phyloP scores from a whole-genome alignment of 2,113 vertebrate species.

The Microtus montanus region DNA sequence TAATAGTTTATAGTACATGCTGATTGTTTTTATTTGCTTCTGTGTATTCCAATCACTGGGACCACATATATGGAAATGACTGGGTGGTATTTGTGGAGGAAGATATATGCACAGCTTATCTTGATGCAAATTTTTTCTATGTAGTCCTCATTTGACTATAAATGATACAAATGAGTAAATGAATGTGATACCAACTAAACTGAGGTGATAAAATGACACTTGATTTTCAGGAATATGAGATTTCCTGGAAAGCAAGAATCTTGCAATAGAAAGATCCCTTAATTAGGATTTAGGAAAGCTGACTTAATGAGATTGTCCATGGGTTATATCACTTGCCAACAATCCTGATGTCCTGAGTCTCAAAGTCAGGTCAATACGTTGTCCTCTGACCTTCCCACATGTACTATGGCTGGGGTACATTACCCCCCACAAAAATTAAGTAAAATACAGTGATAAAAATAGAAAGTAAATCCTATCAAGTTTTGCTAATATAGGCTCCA shows the following conservation, averaged over 20 bases:
- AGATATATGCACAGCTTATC: neutral
- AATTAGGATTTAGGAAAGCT: neutral
- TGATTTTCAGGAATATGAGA: neutral
- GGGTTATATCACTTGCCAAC: neutral
- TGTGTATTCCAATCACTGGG: neutral
- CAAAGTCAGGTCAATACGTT: too few relatives aligned
- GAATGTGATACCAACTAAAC: neutral
- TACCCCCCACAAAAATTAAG: neutral
- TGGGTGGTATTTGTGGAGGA: neutral
- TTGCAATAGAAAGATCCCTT: neutral
- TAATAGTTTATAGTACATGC: neutral
- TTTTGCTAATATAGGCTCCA: neutral
- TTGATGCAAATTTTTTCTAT: neutral
- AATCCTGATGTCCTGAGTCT: neutral
- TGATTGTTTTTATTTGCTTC: neutral
- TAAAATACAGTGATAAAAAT: neutral
- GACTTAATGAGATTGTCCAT: neutral
- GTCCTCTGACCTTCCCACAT: too few relatives aligned
- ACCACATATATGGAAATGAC: neutral
- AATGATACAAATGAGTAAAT: neutral
- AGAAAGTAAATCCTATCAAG: neutral
- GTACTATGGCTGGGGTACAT: neutral
- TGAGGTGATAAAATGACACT: neutral
- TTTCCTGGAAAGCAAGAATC: rapidly evolving
- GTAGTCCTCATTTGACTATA: neutral